Conservation (phyloP, 2,113 vertebrate genomes). For the Emydocephalus ijimae region DNA sequence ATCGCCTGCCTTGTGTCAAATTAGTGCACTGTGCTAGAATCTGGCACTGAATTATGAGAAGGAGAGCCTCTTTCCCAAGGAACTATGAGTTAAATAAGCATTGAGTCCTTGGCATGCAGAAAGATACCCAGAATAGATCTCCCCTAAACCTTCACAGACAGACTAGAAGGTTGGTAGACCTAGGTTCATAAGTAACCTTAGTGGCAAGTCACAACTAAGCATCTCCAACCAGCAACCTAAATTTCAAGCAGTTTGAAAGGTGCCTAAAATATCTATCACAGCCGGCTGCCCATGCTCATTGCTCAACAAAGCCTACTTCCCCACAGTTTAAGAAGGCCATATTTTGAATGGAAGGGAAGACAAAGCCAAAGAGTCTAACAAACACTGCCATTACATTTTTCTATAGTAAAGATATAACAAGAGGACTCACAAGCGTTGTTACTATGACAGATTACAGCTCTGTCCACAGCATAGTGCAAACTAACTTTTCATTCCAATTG, state of each 20-base stretch:
- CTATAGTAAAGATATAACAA: not conserved
- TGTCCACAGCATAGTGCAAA: not conserved
- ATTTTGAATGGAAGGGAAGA: not conserved
- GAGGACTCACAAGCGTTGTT: not conserved
- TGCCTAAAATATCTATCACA: not conserved
- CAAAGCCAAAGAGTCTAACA: not conserved
- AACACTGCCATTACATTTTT: not conserved
- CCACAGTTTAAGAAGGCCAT: not conserved
- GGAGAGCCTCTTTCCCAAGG: too few species aligned
- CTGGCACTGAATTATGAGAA: too few species aligned
- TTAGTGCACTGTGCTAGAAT: not conserved
- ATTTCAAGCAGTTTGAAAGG: not conserved
- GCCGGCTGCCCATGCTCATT: not conserved
- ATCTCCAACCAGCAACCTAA: not conserved
- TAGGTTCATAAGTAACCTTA: not conserved
- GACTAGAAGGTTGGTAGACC: not conserved
- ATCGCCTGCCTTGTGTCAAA: not conserved
- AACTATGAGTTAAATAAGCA: too few species aligned
- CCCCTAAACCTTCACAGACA: not conserved
- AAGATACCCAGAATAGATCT: too few species aligned
- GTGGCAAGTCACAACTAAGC: not conserved
- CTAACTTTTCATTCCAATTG: not conserved
- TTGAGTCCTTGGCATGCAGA: too few species aligned
- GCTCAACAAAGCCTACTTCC: not conserved
- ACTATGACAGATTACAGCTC: not conserved